Base-by-base conservation (phyloP, 2,113 vertebrate species). In the Indicator maculatus region DNA sequence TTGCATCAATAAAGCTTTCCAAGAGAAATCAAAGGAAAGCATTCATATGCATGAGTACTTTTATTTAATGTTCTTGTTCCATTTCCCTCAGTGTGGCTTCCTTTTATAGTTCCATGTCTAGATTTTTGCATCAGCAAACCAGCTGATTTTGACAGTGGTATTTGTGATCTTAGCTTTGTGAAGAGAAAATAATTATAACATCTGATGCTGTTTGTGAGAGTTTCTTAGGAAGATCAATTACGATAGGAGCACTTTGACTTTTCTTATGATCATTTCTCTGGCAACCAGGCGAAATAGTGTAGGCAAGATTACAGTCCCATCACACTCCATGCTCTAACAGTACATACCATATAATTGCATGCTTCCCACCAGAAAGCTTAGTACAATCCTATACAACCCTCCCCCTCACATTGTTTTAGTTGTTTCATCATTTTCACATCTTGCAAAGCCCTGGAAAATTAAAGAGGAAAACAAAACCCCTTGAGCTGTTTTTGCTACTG, bases 221-320 rank as follows among this genome's bases (percentile, higher is more conserved):
- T 80, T 92, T 92, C 66, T 77, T 95, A 93, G 91, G 72, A 80
- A 93, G 83, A 96, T 94, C 92, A 87, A 17, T 93, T 88, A 90
- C 74, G 90, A 84, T 85, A 90, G 24, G 41, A 93, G 71, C 74
- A 89, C 82, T 79, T 89, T 89, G 85, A 75, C 78, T 94, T 96
- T 79, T 80, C 67, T 90, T 90, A 89, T 88, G 82, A 90, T 59
- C 53, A 94, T 97, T 97, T 94, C 97, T 97, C 56, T 89, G 85
- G 95, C 81, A 97, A 97, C 93, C 86, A 47, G 44, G 55, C 63
- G 60, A 96, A 93, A 95, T 89, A 88, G 91, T 83, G 88, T n/a
- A 58, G 73, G 78, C 87, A 89, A 95, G 96, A 96, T 95, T 93
- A 90, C 44, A 96, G 94, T 93, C 87, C 89, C 90, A 93, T 95